Conservation (phyloP, 2,113 vertebrate genomes). For the Prochilodus magdalenae region DNA sequence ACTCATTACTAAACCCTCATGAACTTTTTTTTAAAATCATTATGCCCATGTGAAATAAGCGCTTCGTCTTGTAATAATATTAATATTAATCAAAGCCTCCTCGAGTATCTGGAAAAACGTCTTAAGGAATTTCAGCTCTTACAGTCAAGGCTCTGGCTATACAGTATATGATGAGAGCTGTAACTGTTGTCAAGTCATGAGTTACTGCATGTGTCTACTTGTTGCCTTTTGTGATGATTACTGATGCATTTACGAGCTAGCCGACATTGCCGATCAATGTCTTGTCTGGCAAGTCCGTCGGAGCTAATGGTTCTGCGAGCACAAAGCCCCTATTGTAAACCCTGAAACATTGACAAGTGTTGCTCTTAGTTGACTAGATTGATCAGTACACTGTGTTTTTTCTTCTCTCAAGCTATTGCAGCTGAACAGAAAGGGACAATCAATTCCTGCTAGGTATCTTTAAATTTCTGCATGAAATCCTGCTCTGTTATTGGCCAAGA, state of each 20-base stretch:
- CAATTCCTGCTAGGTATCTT: slow-evolving; percentile 71
- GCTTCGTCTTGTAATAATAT: background rate
- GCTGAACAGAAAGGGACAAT: slow-evolving; percentile 70
- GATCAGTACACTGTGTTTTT: slow-evolving; percentile 78
- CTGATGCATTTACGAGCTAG: slow-evolving; percentile 69
- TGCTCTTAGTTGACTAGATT: slow-evolving; percentile 80
- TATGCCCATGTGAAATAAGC: background rate
- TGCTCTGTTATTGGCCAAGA: slow-evolving; percentile 65
- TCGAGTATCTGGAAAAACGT: background rate
- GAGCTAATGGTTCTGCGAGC: slow-evolving; percentile 80
- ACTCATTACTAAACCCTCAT: slow-evolving; percentile 15
- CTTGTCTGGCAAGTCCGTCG: slow-evolving; percentile 70
- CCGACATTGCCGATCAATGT: slow-evolving; percentile 71
- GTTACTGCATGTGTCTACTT: slow-evolving; percentile 42
- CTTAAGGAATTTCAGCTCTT: background rate
- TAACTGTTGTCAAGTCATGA: slow-evolving; percentile 18
- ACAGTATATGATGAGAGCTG: background rate
- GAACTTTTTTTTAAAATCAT: background rate
- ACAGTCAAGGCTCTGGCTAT: background rate
- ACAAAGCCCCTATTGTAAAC: slow-evolving; percentile 74
- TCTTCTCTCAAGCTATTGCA: slow-evolving; percentile 72
- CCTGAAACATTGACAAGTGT: slow-evolving; percentile 76
- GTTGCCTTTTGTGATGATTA: slow-evolving; percentile 64
- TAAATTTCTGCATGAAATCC: slow-evolving; percentile 75
- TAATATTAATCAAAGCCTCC: background rate